Evolutionary conservation across 2,113 vertebrate species (phyloP), one percentile per base, ranked within the genome.

Genomic region (Myodes glareolus): DNA sequence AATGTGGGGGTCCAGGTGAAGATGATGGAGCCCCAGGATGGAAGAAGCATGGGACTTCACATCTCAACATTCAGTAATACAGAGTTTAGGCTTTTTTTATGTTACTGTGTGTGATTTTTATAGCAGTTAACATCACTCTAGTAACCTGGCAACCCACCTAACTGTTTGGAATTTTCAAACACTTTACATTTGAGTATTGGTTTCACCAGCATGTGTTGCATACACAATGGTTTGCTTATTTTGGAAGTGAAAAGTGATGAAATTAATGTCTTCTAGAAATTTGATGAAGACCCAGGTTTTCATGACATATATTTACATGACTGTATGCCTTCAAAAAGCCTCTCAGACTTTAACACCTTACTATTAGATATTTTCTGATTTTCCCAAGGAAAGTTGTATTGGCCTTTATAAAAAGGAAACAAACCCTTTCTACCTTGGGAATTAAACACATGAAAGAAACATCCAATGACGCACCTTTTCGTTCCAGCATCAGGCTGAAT

Each of bases 191-290:
- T 21, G n/a, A 13, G 8, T 80, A 19, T 78, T 95, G 33, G 72
- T 88, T 63, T 63, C 23, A 25, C 65, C 31, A 2, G 29, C 4
- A 68, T 68, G 31, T 68, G 33, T 68, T 14, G 29, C 29, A 31
- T 68, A 70, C 1, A 7, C 68, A 92, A 91, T 77, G 42, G 12
- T 89, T 96, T 61, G 17, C n/a, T 61, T 80, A 25, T 68, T 91
- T 91, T 88, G 72, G 91, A 36, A 88, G 86, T 61, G 6, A 94
- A 96, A 95, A 75, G 19, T 85, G 58, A 96, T 91, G 70, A 95
- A 95, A 86, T 80, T 76, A 95, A 92, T 88, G 23, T 42, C 89
- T 82, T 21, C 61, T 89, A 85, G 67, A 90, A 95, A 80, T 33
- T 86, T 94, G 67, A 89, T 27, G 47, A 93, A 12, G 29, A 19